Percentiles rank a stretch among this genome's conserved stretches.
Conservation (phyloP, 2,113 vertebrate genomes). For the Eclectus roratus region DNA sequence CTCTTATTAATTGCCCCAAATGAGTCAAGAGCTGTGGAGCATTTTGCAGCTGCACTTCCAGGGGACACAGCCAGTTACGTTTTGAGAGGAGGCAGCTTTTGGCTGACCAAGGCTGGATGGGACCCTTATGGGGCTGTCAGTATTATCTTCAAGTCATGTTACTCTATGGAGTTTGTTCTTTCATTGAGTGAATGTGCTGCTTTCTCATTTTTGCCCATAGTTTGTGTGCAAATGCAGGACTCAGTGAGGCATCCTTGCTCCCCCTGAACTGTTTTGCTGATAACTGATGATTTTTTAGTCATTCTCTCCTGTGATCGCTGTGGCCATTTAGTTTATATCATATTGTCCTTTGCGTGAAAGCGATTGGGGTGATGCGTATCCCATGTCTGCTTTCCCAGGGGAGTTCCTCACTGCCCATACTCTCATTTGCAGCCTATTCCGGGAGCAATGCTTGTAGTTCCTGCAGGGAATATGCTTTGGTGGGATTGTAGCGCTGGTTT, state of each 20-base stretch:
- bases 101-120: neutral
- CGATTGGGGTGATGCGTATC: accelerated
- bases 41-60: neutral
- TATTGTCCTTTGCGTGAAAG: neutral
- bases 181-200: neutral
- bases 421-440: neutral
- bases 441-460: neutral
- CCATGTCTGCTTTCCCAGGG: neutral
- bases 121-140: neutral
- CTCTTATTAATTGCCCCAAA: neutral
- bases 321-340: neutral
- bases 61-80: accelerated
- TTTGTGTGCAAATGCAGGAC: neutral
- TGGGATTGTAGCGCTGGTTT: neutral
- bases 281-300: neutral
- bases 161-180: neutral
- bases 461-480: neutral
- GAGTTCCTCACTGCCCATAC: neutral
- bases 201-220: neutral
- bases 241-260: neutral
- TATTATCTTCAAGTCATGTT: neutral
- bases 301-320: neutral
- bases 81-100: neutral
- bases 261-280: neutral
- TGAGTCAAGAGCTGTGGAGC: neutral